Base-by-base conservation (phyloP, 2,113 vertebrate genomes). In the Riparia riparia region DNA sequence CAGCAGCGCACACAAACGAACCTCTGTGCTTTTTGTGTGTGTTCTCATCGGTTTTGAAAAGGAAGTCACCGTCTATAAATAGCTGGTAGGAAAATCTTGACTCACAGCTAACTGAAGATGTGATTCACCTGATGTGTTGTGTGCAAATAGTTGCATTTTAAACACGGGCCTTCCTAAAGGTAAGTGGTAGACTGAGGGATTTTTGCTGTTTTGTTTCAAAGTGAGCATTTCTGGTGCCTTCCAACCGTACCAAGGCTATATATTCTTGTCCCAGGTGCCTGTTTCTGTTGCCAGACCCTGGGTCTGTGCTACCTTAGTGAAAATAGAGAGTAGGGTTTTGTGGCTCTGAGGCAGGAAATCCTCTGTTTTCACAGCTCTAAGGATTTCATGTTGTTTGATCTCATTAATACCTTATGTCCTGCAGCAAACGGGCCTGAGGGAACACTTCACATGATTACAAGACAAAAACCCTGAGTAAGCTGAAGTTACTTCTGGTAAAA, bases 261-360 rank as follows among this genome's bases (percentile, higher is more conserved):
- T 11, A 8, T 34, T 83, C 58, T 32, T 60, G 22, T 72, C 45
- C 56, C 17, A 82, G 57, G 65, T 28, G 58, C 64, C 72, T 16
- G 8, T 41, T 91, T 28, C 44, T 49, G 84, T 68, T 56, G 25
- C 44, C 44, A 86, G 72, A 71, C 60, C 60, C 39, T 49, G 51
- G 34, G 42, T 83, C 58, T 81, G 32, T 73, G 68, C 71, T 91
- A 86, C 86, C 82, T 51, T 39, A 51, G 72, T 70, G 65, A 45
- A 94, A 82, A 81, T 17, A 47, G 49, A 79, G 77, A 64, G 61
- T 6, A 79, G 29, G 20, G 53, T 77, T 94, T 57, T 45, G 90
- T 50, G 88, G 71, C 80, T 81, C 69, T 69, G 83, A 89, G 86
- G 88, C 81, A 94, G 82, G 91, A 94, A 93, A 92, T 96, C 66